Evolutionary conservation across 1,140 invertebrate genomes (phyloP), one percentile per base, ranked within the genome.

Genomic region (Neelides sp.): DNA sequence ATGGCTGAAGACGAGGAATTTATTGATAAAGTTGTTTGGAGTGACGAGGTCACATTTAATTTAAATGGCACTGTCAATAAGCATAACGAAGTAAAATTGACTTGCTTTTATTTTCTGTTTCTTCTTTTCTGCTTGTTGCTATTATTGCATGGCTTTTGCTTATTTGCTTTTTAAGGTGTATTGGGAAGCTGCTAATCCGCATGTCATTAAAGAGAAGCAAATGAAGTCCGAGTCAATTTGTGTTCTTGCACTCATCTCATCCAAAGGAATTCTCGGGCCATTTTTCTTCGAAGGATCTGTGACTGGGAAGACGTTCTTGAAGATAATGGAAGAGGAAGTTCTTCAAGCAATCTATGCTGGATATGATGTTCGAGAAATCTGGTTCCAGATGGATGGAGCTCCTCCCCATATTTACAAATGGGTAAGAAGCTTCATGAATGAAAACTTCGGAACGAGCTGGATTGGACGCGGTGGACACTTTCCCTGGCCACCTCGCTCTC

Each of bases 201-300:
- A 28, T 45, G 15, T 54, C 7, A 39, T 49, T 23, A 23, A 47
- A 23, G 13, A 59, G 35, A 28, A 27, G 12, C 23, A 3, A 15
- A 37, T 54, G 20, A 43, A 55, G 23, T 10, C 32, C n/a, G 37
- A 36, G 42, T 41, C 35, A 40, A 32, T 52, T 8, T 52, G 34
- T 19, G 35, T 58, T 27, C 35, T 35, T 41, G 15, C 10, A 2
- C 17, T 15, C 26, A 2, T 58, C 36, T 42, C 20, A 4, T 26
- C 17, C 8, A 30, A 37, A 36, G 22, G 32, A 10, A 39, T 56
- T 3, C 45, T 56, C 47, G 48, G 41, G 20, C 40, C 34, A 19
- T 46, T 37, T 32, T 58, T 59, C 27, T 37, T 57, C n/a, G n/a
- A n/a, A n/a, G n/a, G n/a, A n/a, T n/a, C n/a, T n/a, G 30, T 34